Evolutionary conservation across 2,888 invertebrate genomes (phyloP), one percentile per base, ranked within the genome.

Genomic region (Pachycephus smyrnensis): DNA sequence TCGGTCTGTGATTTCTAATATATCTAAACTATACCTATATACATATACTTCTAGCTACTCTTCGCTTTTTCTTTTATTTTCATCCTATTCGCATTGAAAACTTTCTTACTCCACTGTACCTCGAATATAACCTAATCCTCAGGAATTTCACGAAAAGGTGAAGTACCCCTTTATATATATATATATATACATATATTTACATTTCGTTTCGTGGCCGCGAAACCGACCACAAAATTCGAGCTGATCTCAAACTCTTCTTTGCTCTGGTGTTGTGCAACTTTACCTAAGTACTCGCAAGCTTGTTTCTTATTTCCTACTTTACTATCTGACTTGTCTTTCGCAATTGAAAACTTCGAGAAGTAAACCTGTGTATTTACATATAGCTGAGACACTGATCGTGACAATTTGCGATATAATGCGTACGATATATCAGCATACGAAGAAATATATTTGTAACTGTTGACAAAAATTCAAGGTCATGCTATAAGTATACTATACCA

Each of bases 241-340:
- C n/a, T 71, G 31, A 12, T 9, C 31, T 71, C 12, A 12, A 55
- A 55, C 71, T 71, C 12, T 71, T 71, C 71, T 32, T 33, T 23
- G 3, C 71, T 71, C 71, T 71, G 31, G 31, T 31, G 71, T 23
- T 71, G 33, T 71, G 23, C 33, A 71, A 32, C 12, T 71, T 15
- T 12, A 33, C 33, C 12, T 71, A 71, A 71, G 71, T 71, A 71
- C 71, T 71, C 71, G 71, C 71, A 33, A 55, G 71, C 71, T 71
- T 71, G 33, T 71, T 33, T 71, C 71, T 71, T 71, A 33, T 71
- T 33, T 71, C 71, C 71, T 33, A 55, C 55, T 55, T 55, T 23
- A 23, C 55, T 55, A 9, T 55, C 55, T 55, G 23, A 55, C 55
- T 55, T 55, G 2, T 55, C 23, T 23, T 55, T 55, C 55, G 9